Base-by-base conservation (phyloP, 2,797 vertebrate species). In the Eulemur mongoz region DNA sequence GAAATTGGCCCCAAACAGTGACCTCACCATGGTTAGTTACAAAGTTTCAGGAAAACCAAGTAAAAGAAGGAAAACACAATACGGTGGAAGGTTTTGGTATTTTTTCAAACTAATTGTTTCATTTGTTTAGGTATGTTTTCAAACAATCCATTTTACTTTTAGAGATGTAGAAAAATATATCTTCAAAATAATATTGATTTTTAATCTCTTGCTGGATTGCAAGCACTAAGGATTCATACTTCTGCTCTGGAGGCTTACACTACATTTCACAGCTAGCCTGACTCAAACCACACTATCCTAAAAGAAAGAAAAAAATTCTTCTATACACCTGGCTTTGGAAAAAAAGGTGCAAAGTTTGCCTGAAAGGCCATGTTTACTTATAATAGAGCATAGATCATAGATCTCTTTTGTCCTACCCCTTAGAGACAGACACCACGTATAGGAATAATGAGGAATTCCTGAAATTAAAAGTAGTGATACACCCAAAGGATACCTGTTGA, bases 51-150 rank as follows among this genome's bases (percentile, higher is more conserved):
- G 43, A 25, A 95, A 96, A 61, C 5, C 27, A 75, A 93, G 45
- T 43, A 67, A 14, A 84, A 73, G 40, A 93, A 80, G 63, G 18
- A 57, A 98, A 79, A 80, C 10, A 32, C 18, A 94, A n/a, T 45
- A 73, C 25, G 43, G 0, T 30, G 27, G 22, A 67, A 78, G 7
- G 13, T 32, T 79, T 61, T 73, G 40, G 35, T 38, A 57, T 17
- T 79, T 83, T 45, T 63, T 63, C 35, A 54, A 82, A 25, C 8
- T n/a, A 63, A 83, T 79, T 89, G 40, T 80, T 93, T 95, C 15
- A 83, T 87, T 35, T 40, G 10, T 35, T 91, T 59, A 83, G 84
- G 25, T 70, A 30, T 73, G 27, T 93, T 96, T 87, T 75, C 27
- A 63, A 96, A 72, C 1, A 61, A 88, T 25, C 70, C 23, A 70